Percentiles rank a stretch among this genome's conserved stretches.
These are phyloP conservation scores for Drosophila ambigua DNA, from an alignment of 1,140 invertebrate genomes.

Conservation along the genomic window DNA sequence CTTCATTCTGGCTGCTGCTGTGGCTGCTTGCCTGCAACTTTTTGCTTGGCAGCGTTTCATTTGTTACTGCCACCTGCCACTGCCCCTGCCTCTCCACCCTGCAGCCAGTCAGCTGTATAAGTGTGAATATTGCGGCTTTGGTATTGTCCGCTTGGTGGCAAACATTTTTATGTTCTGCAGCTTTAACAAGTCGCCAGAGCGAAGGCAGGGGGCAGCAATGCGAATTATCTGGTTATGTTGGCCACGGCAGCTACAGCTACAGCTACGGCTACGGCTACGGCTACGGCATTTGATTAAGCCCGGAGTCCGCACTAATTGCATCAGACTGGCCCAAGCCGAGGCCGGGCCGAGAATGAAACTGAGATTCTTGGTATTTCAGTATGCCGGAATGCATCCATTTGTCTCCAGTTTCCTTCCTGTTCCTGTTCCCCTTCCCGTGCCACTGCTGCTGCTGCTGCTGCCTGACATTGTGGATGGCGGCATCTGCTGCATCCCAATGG, in stretches of 20 bases:
- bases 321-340: too few relatives aligned
- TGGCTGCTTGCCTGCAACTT: conserved; percentile 14
- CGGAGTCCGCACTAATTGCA: conserved; percentile 28
- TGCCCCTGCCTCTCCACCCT: not conserved
- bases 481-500: too few relatives aligned
- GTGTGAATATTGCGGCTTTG: conserved; percentile 67
- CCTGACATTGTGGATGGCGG: not conserved
- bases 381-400: not conserved
- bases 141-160: conserved; percentile 36
- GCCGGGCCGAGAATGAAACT: conserved; percentile 7
- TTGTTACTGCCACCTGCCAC: conserved; percentile 10
- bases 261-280: not conserved
- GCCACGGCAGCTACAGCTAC: too few relatives aligned
- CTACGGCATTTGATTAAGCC: conserved; percentile 52
- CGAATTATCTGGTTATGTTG: not conserved
- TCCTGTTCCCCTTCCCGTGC: not conserved
- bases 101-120: conserved; percentile 35
- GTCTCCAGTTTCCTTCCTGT: conserved; percentile 26
- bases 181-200: conserved; percentile 21
- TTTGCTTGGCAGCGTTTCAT: conserved; percentile 35
- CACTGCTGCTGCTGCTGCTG: not conserved
- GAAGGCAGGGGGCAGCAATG: not conserved
- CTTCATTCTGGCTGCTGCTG: conserved; percentile 32
- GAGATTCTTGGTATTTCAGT: conserved; percentile 19
- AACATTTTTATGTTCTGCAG: conserved; percentile 40